These are phyloP conservation scores for Spea hammondii DNA, from an alignment of 2,797 vertebrate species.

Conservation along the genomic window DNA sequence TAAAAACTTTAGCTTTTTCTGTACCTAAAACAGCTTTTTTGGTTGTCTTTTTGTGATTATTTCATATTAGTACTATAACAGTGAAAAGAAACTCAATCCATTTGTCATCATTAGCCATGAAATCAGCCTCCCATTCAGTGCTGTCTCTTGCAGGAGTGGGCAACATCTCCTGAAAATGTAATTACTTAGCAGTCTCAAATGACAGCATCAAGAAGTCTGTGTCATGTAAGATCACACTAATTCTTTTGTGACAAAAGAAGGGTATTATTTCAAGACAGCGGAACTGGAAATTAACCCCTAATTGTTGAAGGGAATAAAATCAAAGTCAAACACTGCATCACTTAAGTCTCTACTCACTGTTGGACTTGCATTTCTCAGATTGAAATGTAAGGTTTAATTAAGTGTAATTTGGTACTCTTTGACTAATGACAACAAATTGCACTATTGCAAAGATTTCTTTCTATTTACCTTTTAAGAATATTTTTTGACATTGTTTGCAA, in stretches of 20 bases:
- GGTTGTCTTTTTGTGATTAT: not conserved
- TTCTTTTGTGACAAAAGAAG: slow-evolving; percentile 53
- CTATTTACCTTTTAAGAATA: not conserved
- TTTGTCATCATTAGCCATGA: slow-evolving; percentile 12
- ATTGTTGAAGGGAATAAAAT: slow-evolving; percentile 39
- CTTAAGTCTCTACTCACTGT: not conserved
- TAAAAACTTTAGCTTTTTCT: not conserved
- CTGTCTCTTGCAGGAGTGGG: slow-evolving; percentile 33
- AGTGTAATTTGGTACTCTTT: not conserved
- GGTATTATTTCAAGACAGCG: slow-evolving; percentile 51
- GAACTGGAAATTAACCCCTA: slow-evolving; percentile 37
- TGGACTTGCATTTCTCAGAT: not conserved
- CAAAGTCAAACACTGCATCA: slow-evolving; percentile 30
- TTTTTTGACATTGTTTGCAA: not conserved
- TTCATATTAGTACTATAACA: not conserved
- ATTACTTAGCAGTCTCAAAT: slow-evolving; percentile 56
- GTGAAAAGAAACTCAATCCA: not conserved
- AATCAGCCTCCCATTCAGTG: slow-evolving; percentile 9
- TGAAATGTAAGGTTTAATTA: not conserved
- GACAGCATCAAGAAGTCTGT: slow-evolving; percentile 52
- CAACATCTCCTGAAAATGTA: slow-evolving; percentile 55
- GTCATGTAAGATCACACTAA: slow-evolving; percentile 46
- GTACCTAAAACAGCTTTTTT: not conserved
- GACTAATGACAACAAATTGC: not conserved
- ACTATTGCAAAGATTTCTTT: not conserved